Conservation (phyloP, 2,113 vertebrate genomes). For the Perca fluviatilis region DNA sequence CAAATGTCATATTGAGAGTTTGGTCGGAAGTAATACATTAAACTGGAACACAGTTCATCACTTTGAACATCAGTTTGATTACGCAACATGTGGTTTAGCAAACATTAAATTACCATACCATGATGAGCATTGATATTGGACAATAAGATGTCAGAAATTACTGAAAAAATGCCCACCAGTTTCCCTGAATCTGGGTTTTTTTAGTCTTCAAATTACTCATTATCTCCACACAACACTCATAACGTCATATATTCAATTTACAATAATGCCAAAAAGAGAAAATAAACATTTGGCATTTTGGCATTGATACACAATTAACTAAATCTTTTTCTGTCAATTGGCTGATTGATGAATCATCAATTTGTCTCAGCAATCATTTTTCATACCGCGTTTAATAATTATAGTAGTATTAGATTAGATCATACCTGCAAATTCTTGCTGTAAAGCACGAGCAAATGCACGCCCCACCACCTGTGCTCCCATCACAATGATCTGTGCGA, state of each 20-base stretch:
- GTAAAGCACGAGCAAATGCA: slow-evolving; percentile 94
- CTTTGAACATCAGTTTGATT: background rate
- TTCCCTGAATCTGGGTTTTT: too few relatives aligned
- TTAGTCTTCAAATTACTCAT: too few relatives aligned
- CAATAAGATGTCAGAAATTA: too few relatives aligned
- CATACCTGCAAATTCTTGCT: slow-evolving; percentile 94
- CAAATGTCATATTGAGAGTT: background rate
- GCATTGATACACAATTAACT: background rate
- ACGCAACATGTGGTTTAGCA: too few relatives aligned
- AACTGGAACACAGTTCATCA: background rate
- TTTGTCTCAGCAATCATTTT: background rate
- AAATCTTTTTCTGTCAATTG: background rate
- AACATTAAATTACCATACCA: too few relatives aligned
- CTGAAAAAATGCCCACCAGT: too few relatives aligned
- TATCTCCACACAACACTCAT: background rate
- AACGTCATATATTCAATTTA: background rate
- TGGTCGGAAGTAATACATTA: background rate
- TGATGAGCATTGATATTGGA: too few relatives aligned
- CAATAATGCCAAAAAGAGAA: background rate
- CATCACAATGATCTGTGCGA: slow-evolving; percentile 96
- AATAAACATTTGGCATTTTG: background rate
- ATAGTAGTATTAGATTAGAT: background rate
- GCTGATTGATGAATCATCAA: background rate
- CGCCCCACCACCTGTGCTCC: slow-evolving; percentile 95
- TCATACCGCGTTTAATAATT: too few relatives aligned